Evolutionary conservation across 2,797 vertebrate species (phyloP).

Genomic region (Toxotes lorentzi): DNA sequence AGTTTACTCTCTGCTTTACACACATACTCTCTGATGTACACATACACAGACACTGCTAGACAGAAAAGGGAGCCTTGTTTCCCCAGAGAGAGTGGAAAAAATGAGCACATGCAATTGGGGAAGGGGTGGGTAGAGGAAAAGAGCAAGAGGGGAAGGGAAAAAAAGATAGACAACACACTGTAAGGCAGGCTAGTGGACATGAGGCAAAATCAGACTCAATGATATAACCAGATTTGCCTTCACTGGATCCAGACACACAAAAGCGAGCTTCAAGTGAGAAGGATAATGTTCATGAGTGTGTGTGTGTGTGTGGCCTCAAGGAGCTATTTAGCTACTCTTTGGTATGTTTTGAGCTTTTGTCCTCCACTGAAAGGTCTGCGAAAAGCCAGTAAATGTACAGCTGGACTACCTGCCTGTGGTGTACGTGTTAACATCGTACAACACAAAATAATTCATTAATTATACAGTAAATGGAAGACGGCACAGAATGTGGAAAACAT

Average conservation of each 20-base stretch:
- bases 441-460: slow-evolving; percentile 21
- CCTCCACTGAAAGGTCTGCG: slow-evolving; percentile 5
- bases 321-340: slow-evolving; percentile 20
- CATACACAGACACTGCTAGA: slow-evolving; percentile 44
- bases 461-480: background rate
- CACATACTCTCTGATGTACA: slow-evolving; percentile 28
- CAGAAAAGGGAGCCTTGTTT: slow-evolving; percentile 72
- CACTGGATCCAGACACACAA: slow-evolving; percentile 10
- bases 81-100: slow-evolving; percentile 83
- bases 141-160: slow-evolving; percentile 37
- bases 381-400: slow-evolving; percentile 4
- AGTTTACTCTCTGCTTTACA: slow-evolving; percentile 32
- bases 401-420: background rate
- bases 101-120: slow-evolving; percentile 74
- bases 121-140: slow-evolving; percentile 71
- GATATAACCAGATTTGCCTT: slow-evolving; percentile 42
- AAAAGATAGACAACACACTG: slow-evolving; percentile 33
- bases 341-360: slow-evolving; percentile 23
- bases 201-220: slow-evolving; percentile 34
- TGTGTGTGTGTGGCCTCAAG: slow-evolving; percentile 12
- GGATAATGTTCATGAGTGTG: background rate
- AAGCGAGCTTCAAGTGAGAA: background rate
- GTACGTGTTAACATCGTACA: background rate
- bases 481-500: background rate
- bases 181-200: slow-evolving; percentile 23